Conservation (phyloP, 2,888 invertebrate species). For the Eupsilia transversa region DNA sequence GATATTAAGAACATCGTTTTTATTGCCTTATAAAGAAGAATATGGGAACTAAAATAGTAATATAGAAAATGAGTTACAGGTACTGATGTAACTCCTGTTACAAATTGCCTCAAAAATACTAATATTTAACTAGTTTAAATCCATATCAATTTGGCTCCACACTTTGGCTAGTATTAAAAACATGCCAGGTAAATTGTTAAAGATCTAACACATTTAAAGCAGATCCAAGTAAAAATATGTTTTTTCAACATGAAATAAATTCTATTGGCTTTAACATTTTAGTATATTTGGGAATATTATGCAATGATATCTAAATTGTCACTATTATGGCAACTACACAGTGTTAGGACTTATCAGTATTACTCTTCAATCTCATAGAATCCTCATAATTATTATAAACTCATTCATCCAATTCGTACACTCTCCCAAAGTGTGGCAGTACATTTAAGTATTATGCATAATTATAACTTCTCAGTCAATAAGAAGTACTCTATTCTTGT, state of each 20-base stretch:
- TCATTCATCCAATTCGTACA: conserved; percentile 30
- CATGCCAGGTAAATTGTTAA: conserved; percentile 7
- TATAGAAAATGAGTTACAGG: conserved; percentile 37
- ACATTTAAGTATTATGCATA: conserved; percentile 25
- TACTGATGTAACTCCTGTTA: conserved; percentile 28
- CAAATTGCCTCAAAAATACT: conserved; percentile 35
- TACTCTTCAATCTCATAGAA: conserved; percentile 13
- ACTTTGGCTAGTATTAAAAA: conserved; percentile 52
- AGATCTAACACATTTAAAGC: background rate
- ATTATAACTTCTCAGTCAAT: conserved; percentile 70
- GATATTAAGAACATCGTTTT: conserved; percentile 53
- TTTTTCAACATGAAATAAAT: conserved; percentile 31
- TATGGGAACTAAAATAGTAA: conserved; percentile 39
- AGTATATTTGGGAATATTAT: conserved; percentile 39
- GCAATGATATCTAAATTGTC: conserved; percentile 29
- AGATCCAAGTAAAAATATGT: conserved; percentile 4
- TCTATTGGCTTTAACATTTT: conserved; percentile 11
- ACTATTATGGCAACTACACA: conserved; percentile 29
- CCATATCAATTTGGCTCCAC: conserved; percentile 62
- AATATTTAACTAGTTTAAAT: conserved; percentile 30
- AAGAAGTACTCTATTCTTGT: conserved; percentile 91
- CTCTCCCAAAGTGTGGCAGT: conserved; percentile 60
- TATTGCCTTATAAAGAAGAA: conserved; percentile 50
- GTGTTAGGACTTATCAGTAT: conserved; percentile 34
- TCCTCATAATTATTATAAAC: conserved; percentile 28